phyloP scores from a whole-genome alignment of 1,140 invertebrate genomes.

The Cyrtorhinus lividipennis region DNA sequence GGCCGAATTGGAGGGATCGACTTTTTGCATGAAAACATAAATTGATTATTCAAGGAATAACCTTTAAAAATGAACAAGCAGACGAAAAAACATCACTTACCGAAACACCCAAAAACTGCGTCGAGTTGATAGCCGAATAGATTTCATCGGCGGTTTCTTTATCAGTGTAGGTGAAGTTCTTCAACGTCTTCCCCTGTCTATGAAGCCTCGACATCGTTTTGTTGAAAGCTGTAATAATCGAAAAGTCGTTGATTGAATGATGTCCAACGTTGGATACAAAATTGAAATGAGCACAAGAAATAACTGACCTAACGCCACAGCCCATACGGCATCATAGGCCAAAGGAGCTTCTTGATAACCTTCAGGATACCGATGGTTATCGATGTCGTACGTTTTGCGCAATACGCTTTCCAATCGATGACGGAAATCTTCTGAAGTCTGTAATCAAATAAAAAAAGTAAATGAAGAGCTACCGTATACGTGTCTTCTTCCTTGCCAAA shows the following conservation, averaged over 20 bases:
- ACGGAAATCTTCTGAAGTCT: conserved; percentile 47
- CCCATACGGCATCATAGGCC: conserved; percentile 98
- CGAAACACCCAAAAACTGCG: conserved; percentile 93
- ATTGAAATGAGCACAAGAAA: conserved; percentile 6
- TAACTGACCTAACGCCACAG: conserved; percentile 67
- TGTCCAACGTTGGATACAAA: background rate
- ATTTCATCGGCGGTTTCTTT: conserved; percentile 89
- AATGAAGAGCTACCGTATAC: background rate
- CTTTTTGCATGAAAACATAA: too few relatives aligned
- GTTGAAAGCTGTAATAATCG: conserved; percentile 62
- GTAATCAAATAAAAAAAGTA: conserved; percentile 22
- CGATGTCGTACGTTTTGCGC: conserved; percentile 62
- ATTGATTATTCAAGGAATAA: too few relatives aligned
- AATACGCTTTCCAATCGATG: conserved; percentile 59
- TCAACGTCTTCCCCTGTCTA: conserved; percentile 63
- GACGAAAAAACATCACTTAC: too few relatives aligned
- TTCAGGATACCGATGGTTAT: conserved; percentile 67
- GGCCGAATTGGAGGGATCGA: too few relatives aligned
- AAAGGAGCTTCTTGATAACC: conserved; percentile 96
- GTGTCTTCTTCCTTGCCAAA: too few relatives aligned
- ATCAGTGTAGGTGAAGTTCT: conserved; percentile 95
- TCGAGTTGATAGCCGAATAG: conserved; percentile 93
- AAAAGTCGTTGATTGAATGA: too few relatives aligned
- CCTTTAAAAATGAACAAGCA: too few relatives aligned
- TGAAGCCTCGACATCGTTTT: conserved; percentile 80